Conservation (phyloP, 2,113 vertebrate species). For the Corythornis vintsioides region DNA sequence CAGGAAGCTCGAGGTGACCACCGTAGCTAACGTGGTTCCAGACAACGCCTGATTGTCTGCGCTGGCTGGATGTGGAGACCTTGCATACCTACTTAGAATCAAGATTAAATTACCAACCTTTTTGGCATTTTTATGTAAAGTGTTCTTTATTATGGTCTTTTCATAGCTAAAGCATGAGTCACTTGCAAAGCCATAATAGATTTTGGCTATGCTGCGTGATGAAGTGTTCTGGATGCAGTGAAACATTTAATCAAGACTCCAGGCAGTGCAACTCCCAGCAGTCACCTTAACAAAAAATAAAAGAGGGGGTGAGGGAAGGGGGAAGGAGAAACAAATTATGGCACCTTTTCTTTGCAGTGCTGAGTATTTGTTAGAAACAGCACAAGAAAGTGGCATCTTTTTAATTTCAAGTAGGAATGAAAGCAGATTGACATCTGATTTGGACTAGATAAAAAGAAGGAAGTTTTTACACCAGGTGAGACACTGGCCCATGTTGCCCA, state of each 20-base stretch:
- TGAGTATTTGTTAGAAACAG: background rate
- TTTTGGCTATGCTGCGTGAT: slow-evolving; percentile 76
- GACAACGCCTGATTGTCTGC: slow-evolving; percentile 65
- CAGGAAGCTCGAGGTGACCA: background rate
- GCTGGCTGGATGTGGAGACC: slow-evolving; percentile 4
- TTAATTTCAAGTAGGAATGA: background rate
- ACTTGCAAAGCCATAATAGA: slow-evolving; percentile 74
- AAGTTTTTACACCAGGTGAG: fast-evolving
- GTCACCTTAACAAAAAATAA: slow-evolving; percentile 58
- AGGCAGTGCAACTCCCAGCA: slow-evolving; percentile 67
- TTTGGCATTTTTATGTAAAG: slow-evolving; percentile 77
- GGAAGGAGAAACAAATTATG: slow-evolving; percentile 1
- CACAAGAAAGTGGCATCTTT: background rate
- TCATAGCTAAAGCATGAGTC: slow-evolving; percentile 80
- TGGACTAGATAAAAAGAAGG: background rate
- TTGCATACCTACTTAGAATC: slow-evolving; percentile 53
- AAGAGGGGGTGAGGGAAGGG: background rate
- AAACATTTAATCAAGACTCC: slow-evolving; percentile 76
- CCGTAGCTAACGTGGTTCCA: background rate
- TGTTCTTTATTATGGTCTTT: slow-evolving; percentile 73
- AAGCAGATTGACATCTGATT: background rate
- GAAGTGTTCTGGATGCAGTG: slow-evolving; percentile 81
- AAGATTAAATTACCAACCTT: slow-evolving; percentile 76
- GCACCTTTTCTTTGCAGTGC: background rate
- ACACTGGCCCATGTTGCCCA: background rate